Conservation (phyloP, 2,888 invertebrate genomes). For the Harmothoe impar region DNA sequence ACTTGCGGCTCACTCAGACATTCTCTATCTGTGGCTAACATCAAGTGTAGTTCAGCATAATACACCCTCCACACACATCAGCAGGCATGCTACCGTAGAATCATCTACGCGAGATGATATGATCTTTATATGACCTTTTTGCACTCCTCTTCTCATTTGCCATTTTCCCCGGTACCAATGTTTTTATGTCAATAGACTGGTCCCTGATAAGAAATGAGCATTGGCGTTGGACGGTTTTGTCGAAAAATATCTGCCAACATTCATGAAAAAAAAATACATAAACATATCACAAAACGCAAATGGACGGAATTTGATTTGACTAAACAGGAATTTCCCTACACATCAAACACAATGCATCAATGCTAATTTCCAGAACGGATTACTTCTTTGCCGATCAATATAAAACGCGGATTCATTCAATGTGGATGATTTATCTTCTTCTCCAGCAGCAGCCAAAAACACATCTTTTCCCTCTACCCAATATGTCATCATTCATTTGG, state of each 20-base stretch:
- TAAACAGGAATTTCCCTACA: not conserved
- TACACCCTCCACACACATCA: conserved; percentile 15
- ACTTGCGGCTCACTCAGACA: conserved; percentile 3
- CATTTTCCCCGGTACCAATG: not conserved
- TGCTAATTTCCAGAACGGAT: conserved; percentile 32
- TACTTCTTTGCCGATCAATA: conserved; percentile 32
- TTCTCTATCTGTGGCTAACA: not conserved
- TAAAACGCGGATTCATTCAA: conserved; percentile 44
- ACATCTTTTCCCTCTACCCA: not conserved
- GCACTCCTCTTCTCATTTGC: conserved; percentile 1
- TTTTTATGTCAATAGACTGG: not conserved
- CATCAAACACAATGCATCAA: not conserved
- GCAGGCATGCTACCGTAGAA: not conserved
- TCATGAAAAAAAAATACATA: conserved; percentile 8
- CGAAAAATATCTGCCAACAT: conserved; percentile 30
- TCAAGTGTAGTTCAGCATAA: conserved; percentile 1
- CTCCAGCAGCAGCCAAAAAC: conserved; percentile 42
- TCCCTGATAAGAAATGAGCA: conserved; percentile 32
- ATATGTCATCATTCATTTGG: conserved; percentile 37
- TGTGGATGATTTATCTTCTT: conserved; percentile 12
- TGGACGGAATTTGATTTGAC: conserved; percentile 44
- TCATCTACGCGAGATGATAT: not conserved
- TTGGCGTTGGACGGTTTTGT: conserved; percentile 35
- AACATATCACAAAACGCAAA: conserved; percentile 30
- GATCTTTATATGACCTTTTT: not conserved